Conservation (phyloP, 2,888 invertebrate genomes). For the Mesochorus sp. region DNA sequence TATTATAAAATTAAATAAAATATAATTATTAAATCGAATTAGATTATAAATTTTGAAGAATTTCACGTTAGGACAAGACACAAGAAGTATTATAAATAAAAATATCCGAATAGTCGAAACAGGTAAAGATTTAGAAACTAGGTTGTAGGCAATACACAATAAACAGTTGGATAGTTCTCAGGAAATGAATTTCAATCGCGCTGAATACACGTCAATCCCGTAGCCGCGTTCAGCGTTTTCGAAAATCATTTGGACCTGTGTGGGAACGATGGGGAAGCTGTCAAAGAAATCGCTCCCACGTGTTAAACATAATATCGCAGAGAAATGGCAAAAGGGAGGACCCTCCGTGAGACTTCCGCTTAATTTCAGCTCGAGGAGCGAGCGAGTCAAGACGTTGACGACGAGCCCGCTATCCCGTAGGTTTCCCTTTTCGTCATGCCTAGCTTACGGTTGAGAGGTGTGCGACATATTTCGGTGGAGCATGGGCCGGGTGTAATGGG, state of each 20-base stretch:
- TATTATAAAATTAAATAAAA: no score
- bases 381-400: slow-evolving; percentile 73
- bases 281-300: slow-evolving; percentile 43
- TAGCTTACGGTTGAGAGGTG: slow-evolving; percentile 65
- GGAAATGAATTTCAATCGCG: background rate
- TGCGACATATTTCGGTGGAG: slow-evolving; percentile 74
- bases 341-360: slow-evolving; percentile 67
- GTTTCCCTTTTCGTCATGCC: background rate
- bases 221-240: no score
- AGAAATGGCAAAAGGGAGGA: slow-evolving; percentile 63
- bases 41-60: no score
- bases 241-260: slow-evolving; percentile 59
- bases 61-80: no score
- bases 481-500: slow-evolving; percentile 10
- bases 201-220: no score
- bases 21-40: no score
- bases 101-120: no score
- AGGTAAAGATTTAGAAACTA: no score
- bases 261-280: slow-evolving; percentile 5
- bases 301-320: slow-evolving; percentile 50
- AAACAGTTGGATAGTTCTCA: background rate
- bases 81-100: no score
- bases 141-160: no score
- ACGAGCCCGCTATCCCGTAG: slow-evolving; percentile 59
- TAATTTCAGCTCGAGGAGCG: slow-evolving; percentile 72